A percentile compares a stretch with the other conserved stretches of the same genome.
Conservation (phyloP, 2,797 vertebrate species). For the Carapus acus region DNA sequence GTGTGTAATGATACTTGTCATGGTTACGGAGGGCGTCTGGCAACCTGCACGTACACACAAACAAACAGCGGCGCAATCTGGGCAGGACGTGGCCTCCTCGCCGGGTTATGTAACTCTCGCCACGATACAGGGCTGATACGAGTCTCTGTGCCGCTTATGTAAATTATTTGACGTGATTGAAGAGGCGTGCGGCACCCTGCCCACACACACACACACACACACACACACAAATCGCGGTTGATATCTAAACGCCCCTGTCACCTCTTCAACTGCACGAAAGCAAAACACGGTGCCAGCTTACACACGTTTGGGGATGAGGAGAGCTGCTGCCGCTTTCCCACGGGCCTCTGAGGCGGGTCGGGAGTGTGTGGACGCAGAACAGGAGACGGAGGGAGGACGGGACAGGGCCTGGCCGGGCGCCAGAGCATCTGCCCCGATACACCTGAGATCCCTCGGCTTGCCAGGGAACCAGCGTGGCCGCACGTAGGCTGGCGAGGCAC, state of each 20-base stretch:
- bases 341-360: neutral
- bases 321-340: neutral
- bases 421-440: slow-evolving; percentile 39
- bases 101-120: slow-evolving; percentile 38
- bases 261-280: neutral
- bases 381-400: slow-evolving; percentile 37
- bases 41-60: slow-evolving; percentile 62
- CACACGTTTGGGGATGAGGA: neutral
- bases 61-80: slow-evolving; percentile 47
- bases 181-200: neutral
- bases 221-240: too few species aligned
- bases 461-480: slow-evolving; percentile 52
- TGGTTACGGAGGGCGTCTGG: slow-evolving; percentile 43
- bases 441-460: slow-evolving; percentile 60
- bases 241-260: neutral
- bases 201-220: neutral
- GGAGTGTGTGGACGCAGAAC: slow-evolving; percentile 4
- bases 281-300: neutral
- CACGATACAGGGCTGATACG: slow-evolving; percentile 39
- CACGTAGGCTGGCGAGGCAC: slow-evolving; percentile 23
- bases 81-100: slow-evolving; percentile 38
- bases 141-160: slow-evolving; percentile 30
- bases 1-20: slow-evolving; percentile 46
- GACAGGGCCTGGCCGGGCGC: slow-evolving; percentile 38
- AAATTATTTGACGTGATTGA: slow-evolving; percentile 20